These are phyloP conservation scores for Epizoanthus illoricatus DNA, from an alignment of 92 coral and sea anemone species.

Conservation along the genomic window DNA sequence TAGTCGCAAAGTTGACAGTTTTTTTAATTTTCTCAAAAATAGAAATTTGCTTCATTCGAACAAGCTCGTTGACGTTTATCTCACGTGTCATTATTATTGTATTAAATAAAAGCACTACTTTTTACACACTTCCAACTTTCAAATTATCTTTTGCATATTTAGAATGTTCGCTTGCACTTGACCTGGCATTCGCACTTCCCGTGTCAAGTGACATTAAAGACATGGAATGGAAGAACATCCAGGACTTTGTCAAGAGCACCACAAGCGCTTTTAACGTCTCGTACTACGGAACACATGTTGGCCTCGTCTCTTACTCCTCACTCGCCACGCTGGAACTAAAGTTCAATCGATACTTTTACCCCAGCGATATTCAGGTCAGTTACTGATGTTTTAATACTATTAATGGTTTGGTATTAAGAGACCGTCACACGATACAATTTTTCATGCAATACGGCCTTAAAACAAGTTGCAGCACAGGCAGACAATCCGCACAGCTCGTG, in stretches of 20 bases:
- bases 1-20: too few relatives aligned
- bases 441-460: too few relatives aligned
- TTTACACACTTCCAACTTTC: background rate
- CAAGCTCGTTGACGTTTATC: too few relatives aligned
- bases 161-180: constrained; percentile 81
- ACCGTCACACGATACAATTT: too few relatives aligned
- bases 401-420: too few relatives aligned
- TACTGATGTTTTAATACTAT: too few relatives aligned
- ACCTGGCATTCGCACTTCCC: constrained; percentile 90
- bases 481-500: too few relatives aligned
- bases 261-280: constrained; percentile 86
- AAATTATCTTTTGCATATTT: background rate
- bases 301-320: constrained; percentile 89
- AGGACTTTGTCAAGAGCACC: constrained; percentile 89
- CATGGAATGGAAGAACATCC: constrained; percentile 84
- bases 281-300: constrained; percentile 89
- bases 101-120: background rate
- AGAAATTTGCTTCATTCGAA: too few relatives aligned
- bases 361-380: constrained; percentile 64
- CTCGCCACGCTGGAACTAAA: constrained; percentile 94
- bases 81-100: background rate
- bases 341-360: constrained; percentile 86
- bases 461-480: too few relatives aligned
- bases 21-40: too few relatives aligned
- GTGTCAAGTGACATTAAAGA: constrained; percentile 89